A percentile compares a stretch with the other conserved stretches of the same genome.
phyloP scores from a whole-genome alignment of 2,797 vertebrate species.

The Enteromius paludinosus region DNA sequence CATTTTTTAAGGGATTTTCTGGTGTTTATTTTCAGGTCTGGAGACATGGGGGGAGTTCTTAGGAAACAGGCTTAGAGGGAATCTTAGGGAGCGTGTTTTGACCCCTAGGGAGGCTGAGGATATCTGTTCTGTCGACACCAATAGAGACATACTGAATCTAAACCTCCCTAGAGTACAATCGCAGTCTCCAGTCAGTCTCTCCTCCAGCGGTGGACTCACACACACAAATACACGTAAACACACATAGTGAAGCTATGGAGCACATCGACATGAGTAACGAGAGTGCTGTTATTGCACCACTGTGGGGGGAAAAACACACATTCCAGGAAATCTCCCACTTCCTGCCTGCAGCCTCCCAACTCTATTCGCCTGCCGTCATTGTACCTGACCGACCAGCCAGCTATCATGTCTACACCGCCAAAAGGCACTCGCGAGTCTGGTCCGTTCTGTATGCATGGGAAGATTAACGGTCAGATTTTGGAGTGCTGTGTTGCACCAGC shows the following conservation, averaged over 20 bases:
- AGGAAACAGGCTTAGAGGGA: conserved; percentile 7
- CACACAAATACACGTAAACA: conserved; percentile 33
- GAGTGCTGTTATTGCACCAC: conserved; percentile 77
- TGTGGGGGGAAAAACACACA: conserved; percentile 77
- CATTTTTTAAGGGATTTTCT: neutral
- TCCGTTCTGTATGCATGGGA: neutral
- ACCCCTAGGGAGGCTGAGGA: neutral
- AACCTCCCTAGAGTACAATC: conserved; percentile 26
- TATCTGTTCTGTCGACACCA: conserved; percentile 37
- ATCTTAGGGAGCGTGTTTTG: neutral
- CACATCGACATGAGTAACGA: conserved; percentile 64
- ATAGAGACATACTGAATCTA: conserved; percentile 8
- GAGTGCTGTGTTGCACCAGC: neutral
- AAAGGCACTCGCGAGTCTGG: no score
- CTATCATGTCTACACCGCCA: conserved; percentile 14
- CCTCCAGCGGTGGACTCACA: conserved; percentile 30
- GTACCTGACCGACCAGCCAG: conserved; percentile 69
- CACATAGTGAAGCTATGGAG: conserved; percentile 23
- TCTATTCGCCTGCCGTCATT: conserved; percentile 71
- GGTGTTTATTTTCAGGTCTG: neutral
- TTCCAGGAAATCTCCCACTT: conserved; percentile 87
- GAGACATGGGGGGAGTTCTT: neutral
- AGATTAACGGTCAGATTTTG: conserved; percentile 20
- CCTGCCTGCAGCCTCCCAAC: conserved; percentile 78
- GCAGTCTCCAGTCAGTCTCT: conserved; percentile 40